Base-by-base conservation (phyloP, 2,888 invertebrate species). In the Axea sp. region DNA sequence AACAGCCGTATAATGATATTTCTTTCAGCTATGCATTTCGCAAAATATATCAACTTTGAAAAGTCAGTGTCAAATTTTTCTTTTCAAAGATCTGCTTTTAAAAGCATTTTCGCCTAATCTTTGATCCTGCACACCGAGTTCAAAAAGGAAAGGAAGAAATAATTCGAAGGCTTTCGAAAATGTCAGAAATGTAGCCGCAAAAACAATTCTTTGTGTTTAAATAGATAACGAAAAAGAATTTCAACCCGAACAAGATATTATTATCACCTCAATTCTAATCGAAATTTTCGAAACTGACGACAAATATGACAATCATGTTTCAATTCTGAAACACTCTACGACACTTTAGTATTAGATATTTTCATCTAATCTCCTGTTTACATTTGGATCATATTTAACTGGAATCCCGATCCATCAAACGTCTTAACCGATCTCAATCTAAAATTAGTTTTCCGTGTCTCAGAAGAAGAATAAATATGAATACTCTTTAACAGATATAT, bases 41-140 rank as follows among this genome's bases (percentile, higher is more conserved):
- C 55, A 37, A 59, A 4, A 19, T 51, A 43, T 59, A 53, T 28
- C 30, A 53, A 49, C 60, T 60, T 53, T 30, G 35, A 68, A 31
- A 69, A 53, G 43, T 60, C 47, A 37, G 57, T 19, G 33, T 60
- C 33, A 45, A 49, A 71, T 62, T 47, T 62, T 33, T 4, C 31
- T 55, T 14, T 35, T 39, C 26, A 45, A 47, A 47, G 43, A 55
- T 55, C 55, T 55, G 26, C 41, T 53, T 30, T 35, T 71, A 49
- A 71, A 69, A 69, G 60, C 60, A 41, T 71, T 62, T 71, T 62
- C 71, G 62, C 62, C 35, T 71, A 71, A 71, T 71, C 69, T 62
- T 60, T 24, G 8, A 47, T 39, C 51, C 35, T 11, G n/a, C 11
- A 30, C 9, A 22, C n/a, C 8, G 8, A 24, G 4, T 41, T 35